phyloP scores from a whole-genome alignment of 2,888 invertebrate species.

The Mythimna impura region DNA sequence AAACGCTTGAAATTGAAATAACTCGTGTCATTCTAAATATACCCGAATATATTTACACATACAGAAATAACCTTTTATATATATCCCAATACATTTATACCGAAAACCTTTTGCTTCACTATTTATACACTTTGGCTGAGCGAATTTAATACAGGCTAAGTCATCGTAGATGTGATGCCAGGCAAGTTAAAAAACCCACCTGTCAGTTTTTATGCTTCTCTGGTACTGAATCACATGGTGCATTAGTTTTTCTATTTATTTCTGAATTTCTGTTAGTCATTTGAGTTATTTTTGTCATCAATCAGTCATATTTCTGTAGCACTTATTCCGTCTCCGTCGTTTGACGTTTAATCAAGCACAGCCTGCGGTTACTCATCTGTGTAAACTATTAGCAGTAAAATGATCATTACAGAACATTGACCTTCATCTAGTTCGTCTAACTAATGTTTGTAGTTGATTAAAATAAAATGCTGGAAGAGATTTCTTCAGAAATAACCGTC shows the following conservation, averaged over 20 bases:
- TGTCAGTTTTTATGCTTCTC: conserved; percentile 53
- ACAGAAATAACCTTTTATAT: conserved; percentile 60
- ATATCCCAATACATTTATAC: conserved; percentile 58
- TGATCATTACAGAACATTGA: conserved; percentile 52
- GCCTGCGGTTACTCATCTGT: conserved; percentile 39
- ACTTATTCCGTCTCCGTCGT: conserved; percentile 50
- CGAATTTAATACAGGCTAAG: conserved; percentile 47
- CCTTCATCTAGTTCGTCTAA: conserved; percentile 40
- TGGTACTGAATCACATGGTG: conserved; percentile 56
- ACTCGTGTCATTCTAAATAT: conserved; percentile 67
- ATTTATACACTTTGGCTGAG: conserved; percentile 47
- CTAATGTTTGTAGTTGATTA: conserved; percentile 34
- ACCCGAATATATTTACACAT: conserved; percentile 59
- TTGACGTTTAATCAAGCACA: conserved; percentile 55
- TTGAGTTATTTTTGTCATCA: conserved; percentile 51
- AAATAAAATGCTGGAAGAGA: conserved; percentile 32
- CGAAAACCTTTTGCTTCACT: conserved; percentile 46
- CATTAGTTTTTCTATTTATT: conserved; percentile 59
- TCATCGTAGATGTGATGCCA: conserved; percentile 50
- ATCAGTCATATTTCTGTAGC: conserved; percentile 47
- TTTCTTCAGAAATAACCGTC: too few relatives aligned
- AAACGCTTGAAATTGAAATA: conserved; percentile 61
- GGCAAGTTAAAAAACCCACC: conserved; percentile 56
- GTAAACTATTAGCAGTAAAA: conserved; percentile 42
- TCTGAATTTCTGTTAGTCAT: conserved; percentile 54